phyloP scores from a whole-genome alignment of 1,140 invertebrate species.

The Apis cerana region DNA sequence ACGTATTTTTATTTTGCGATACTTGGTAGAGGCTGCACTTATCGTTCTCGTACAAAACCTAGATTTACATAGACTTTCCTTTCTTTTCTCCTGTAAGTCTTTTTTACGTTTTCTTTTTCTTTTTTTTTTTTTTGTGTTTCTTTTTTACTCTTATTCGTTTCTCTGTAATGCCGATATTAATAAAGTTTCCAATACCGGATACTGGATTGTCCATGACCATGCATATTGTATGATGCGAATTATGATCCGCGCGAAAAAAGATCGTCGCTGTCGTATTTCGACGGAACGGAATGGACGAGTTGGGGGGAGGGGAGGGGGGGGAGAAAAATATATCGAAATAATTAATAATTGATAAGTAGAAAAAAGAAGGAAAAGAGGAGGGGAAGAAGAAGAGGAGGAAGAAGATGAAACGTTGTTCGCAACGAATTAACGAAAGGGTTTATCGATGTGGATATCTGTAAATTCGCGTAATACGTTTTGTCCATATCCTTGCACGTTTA shows the following conservation, averaged over 20 bases:
- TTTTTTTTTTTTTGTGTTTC: constrained; percentile 4
- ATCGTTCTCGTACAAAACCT: constrained; percentile 55
- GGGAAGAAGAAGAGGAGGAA: no score
- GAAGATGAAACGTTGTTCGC: constrained; percentile 3
- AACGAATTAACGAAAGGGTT: constrained; percentile 22
- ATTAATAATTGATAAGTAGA: neutral
- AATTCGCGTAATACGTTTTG: constrained; percentile 52
- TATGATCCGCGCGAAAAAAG: neutral
- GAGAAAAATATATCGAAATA: neutral
- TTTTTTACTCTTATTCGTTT: constrained; percentile 29
- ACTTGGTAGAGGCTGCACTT: constrained; percentile 61
- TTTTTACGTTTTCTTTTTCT: neutral
- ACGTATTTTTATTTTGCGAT: constrained; percentile 46
- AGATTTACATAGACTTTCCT: constrained; percentile 57
- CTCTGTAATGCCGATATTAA: constrained; percentile 25
- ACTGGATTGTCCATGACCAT: constrained; percentile 76
- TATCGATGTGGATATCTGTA: constrained; percentile 60
- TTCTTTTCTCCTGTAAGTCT: constrained; percentile 45
- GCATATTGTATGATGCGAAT: no score
- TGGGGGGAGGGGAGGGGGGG: no score
- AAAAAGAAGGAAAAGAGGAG: neutral
- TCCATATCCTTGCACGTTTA: constrained; percentile 46
- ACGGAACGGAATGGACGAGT: no score
- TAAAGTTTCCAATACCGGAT: constrained; percentile 64
- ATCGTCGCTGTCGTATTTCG: neutral